Conservation (phyloP, 1,140 invertebrate species). For the Sweltsa coloradensis region DNA sequence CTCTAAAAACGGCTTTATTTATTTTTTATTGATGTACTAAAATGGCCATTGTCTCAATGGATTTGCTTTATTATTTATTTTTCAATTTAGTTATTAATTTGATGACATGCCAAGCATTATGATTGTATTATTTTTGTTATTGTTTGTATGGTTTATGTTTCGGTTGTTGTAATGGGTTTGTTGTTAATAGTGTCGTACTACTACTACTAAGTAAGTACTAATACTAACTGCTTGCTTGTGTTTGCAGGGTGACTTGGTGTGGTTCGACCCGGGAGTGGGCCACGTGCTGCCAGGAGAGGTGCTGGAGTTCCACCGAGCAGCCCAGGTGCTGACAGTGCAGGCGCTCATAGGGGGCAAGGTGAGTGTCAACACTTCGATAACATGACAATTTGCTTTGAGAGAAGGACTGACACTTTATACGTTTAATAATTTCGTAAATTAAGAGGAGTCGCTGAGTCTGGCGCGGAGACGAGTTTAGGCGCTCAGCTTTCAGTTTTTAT, state of each 20-base stretch:
- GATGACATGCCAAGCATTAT: not conserved
- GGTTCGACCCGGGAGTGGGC: constrained; percentile 84
- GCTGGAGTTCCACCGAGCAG: constrained; percentile 72
- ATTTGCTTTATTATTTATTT: not conserved
- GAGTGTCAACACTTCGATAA: constrained; percentile 1
- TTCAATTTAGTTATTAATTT: not conserved
- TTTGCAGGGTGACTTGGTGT: constrained; percentile 65
- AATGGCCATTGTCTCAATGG: no score
- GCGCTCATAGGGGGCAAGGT: constrained; percentile 81
- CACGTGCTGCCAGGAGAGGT: constrained; percentile 82
- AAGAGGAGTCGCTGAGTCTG: no score
- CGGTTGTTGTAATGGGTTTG: not conserved
- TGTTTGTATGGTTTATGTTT: not conserved
- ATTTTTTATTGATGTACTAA: no score
- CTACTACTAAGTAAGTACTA: not conserved
- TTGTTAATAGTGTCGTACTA: not conserved
- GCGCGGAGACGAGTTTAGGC: no score
- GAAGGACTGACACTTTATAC: no score
- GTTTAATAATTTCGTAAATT: no score
- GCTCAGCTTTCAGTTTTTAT: no score
- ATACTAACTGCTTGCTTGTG: not conserved
- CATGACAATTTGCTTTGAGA: no score
- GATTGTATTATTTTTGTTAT: not conserved
- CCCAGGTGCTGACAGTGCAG: constrained; percentile 77
- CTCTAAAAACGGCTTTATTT: no score